These are phyloP conservation scores for Cyphomyrmex costatus DNA, from an alignment of 1,140 invertebrate genomes.

Conservation along the genomic window DNA sequence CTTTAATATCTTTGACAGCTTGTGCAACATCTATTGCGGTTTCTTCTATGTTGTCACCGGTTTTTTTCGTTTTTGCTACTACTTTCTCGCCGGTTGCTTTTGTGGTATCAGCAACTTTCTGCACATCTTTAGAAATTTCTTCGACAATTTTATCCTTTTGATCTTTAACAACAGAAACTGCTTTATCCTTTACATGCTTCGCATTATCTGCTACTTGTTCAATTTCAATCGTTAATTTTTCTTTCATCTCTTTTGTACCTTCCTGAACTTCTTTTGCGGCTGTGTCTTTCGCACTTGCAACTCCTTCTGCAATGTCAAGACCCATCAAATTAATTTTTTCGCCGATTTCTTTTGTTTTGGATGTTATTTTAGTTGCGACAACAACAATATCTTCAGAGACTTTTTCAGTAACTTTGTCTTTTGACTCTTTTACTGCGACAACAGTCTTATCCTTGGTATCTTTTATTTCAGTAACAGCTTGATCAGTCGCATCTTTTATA, in stretches of 20 bases:
- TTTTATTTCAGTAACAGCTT: conserved; percentile 57
- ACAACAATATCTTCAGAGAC: conserved; percentile 32
- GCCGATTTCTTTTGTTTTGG: too few species aligned
- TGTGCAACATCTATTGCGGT: conserved; percentile 29
- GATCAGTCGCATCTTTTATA: conserved; percentile 23
- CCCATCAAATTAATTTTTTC: too few species aligned
- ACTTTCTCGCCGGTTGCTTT: conserved; percentile 19
- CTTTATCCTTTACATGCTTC: neutral
- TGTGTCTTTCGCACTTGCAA: conserved; percentile 36
- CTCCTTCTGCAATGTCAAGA: conserved; percentile 35
- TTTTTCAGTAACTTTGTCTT: conserved; percentile 51
- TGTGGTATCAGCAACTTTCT: neutral
- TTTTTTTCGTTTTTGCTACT: neutral
- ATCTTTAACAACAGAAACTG: too few species aligned
- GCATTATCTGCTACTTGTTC: neutral
- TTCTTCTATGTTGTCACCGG: neutral
- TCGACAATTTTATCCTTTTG: conserved; percentile 57
- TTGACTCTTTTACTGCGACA: conserved; percentile 17
- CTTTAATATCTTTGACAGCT: conserved; percentile 26
- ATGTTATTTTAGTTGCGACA: too few species aligned
- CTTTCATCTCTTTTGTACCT: conserved; percentile 46
- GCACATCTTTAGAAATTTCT: conserved; percentile 53
- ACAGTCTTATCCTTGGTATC: conserved; percentile 5
- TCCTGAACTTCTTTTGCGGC: conserved; percentile 55
- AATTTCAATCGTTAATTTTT: conserved; percentile 21